Conservation (phyloP, 2,888 invertebrate genomes). For the Steinernema hermaphroditum region DNA sequence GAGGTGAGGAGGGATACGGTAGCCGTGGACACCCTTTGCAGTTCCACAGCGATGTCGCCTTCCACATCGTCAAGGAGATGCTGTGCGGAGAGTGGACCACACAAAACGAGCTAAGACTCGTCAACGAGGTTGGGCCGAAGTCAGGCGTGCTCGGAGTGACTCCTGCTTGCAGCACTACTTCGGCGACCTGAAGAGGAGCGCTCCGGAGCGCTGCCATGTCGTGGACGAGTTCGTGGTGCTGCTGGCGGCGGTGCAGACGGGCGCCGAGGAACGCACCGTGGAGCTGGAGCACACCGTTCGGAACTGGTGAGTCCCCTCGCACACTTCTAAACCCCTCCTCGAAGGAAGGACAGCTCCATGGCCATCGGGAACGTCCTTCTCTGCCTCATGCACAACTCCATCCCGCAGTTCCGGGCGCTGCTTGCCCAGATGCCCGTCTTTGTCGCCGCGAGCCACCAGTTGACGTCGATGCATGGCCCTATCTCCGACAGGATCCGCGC, state of each 20-base stretch:
- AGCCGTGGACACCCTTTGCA: neutral
- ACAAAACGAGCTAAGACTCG: constrained; percentile 67
- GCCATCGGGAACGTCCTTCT: constrained; percentile 72
- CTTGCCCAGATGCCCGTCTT: constrained; percentile 76
- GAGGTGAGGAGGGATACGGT: constrained; percentile 5
- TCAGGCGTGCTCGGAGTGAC: too few relatives aligned
- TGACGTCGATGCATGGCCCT: neutral
- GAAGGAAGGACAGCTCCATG: neutral
- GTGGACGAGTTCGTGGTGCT: constrained; percentile 7
- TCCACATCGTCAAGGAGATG: constrained; percentile 47
- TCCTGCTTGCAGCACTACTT: constrained; percentile 11
- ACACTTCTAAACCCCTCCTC: too few relatives aligned
- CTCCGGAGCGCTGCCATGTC: neutral
- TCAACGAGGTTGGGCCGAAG: constrained; percentile 60
- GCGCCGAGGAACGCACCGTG: neutral
- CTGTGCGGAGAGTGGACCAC: constrained; percentile 47
- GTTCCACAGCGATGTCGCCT: neutral
- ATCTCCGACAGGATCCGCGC: neutral
- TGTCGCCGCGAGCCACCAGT: constrained; percentile 1
- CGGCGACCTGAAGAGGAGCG: neutral
- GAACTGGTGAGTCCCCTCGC: constrained; percentile 32
- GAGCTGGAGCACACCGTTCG: constrained; percentile 2
- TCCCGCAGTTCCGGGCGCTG: constrained; percentile 67
- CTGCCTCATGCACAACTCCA: constrained; percentile 40
- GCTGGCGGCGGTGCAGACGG: neutral